Base-by-base conservation (phyloP, 2,113 vertebrate species). In the Dendrocopos noguchii region DNA sequence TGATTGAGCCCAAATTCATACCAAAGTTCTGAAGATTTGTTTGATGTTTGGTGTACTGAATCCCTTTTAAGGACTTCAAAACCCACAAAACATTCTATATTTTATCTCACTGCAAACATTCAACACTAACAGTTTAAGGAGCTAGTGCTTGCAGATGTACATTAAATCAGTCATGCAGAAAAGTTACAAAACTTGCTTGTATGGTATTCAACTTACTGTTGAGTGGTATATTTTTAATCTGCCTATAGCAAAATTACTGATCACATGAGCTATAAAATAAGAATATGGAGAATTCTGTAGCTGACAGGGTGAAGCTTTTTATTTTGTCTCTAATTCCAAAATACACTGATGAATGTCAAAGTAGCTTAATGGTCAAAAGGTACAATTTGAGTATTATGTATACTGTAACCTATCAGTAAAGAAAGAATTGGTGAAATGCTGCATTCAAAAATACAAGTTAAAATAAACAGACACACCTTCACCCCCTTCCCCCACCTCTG, bases 401-500 rank as follows among this genome's bases (percentile, higher is more conserved):
- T 9, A 1, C 34, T 76, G 31, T 24, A 42, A 15, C 80, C 34
- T 25, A 29, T 15, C 36, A 60, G 44, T 52, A 63, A 63, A 64
- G 19, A 76, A 85, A 59, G 4, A 66, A 65, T 34, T 64, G 19
- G 17, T 80, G 24, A 68, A 84, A 80, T 84, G 84, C 22, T 74
- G 21, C 6, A 22, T 78, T 86, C 9, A 83, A 29, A 91, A 84
- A 36, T 4, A 28, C 10, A 78, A 21, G 25, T 72, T 57, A 76
- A 84, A 75, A 47, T 60, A 71, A 67, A 31, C 6, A 42, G 12
- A 12, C 8, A 9, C 47, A 10, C 47, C 20, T 47, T 7, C 12
- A 6, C 11, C 1, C 3, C 5, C 4, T 0, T 39, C 15, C 8
- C 1, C 2, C 15, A 3, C 17, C 9, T 59, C 55, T 52, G 34